These are phyloP conservation scores for Philonicus albiceps DNA, from an alignment of 2,888 invertebrate genomes.

Conservation along the genomic window DNA sequence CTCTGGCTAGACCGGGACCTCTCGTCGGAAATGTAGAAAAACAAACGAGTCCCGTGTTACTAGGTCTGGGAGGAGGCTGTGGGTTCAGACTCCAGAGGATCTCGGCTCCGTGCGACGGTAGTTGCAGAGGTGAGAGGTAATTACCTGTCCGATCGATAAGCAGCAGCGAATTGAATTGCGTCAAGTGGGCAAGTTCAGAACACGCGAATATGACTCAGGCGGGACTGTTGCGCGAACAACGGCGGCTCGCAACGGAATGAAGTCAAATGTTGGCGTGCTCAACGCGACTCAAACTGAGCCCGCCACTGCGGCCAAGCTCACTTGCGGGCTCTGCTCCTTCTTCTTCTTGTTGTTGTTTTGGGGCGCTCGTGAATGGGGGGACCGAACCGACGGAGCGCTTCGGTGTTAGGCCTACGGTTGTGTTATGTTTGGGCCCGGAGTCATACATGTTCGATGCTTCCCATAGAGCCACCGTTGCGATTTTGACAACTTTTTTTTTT, in stretches of 20 bases:
- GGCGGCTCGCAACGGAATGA: slow-evolving; percentile 10
- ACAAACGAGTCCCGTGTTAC: background rate
- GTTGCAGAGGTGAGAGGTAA: slow-evolving; percentile 26
- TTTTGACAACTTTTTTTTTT: background rate
- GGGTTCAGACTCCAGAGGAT: background rate
- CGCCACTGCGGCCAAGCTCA: background rate
- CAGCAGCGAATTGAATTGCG: background rate
- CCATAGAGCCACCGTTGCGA: background rate
- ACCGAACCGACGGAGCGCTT: background rate
- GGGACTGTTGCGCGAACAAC: background rate
- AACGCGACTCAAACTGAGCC: background rate
- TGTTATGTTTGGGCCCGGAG: background rate
- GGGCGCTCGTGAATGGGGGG: slow-evolving; percentile 10
- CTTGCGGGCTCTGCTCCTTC: background rate
- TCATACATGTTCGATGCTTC: background rate
- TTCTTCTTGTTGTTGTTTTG: background rate
- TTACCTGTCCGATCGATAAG: slow-evolving; percentile 31
- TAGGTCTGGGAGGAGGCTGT: background rate
- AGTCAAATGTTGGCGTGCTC: background rate
- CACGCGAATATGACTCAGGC: slow-evolving; percentile 1
- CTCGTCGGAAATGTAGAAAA: background rate
- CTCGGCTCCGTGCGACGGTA: background rate
- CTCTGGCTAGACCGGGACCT: background rate
- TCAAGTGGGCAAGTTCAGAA: background rate
- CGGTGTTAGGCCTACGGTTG: background rate